Evolutionary conservation across 2,113 vertebrate genomes (phyloP), one percentile per base, ranked within the genome.

Genomic region (Pelecanoides urinatrix): DNA sequence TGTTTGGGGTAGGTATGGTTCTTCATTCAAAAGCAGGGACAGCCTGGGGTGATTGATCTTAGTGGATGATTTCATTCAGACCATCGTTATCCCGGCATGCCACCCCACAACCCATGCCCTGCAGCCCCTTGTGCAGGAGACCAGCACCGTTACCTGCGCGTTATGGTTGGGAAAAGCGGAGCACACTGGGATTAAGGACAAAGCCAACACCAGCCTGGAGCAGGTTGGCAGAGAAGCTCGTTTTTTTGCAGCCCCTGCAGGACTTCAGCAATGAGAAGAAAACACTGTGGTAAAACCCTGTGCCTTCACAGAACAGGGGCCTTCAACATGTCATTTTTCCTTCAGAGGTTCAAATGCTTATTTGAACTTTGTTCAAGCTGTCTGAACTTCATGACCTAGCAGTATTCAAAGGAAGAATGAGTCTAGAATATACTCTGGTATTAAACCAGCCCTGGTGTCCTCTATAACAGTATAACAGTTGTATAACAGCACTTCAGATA

Each of bases 111-210:
- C 9, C 11, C 38, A 30, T 3, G 6, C 27, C 78, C 66, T 22
- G 34, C 73, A 75, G 67, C 12, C 59, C 40, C 34, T 45, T 1
- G 12, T 19, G 23, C 49, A 34, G 70, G 16, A 81, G 19, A 58
- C 5, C 47, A 71, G 38, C 14, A 6, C 32, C 26, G 17, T 9
- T 34, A 36, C 30, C 63, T 17, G 0, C 50, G 52, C 2, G 0
- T 16, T 2, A 32, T 0, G n/a, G 12, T 0, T 80, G 21, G 34
- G 61, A 47, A 66, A 87, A 85, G 29, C 3, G 2, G 9, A 70
- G 20, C 1, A 68, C 32, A 6, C 20, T 17, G 47, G 40, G 34
- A 16, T 17, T 16, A 27, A 59, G 42, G 23, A 38, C 44, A 75
- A 88, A 12, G 15, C 18, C 59, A 80, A 42, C 9, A 66, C 14